phyloP scores from a whole-genome alignment of 2,888 invertebrate genomes.

The Spilosoma lubricipeda region DNA sequence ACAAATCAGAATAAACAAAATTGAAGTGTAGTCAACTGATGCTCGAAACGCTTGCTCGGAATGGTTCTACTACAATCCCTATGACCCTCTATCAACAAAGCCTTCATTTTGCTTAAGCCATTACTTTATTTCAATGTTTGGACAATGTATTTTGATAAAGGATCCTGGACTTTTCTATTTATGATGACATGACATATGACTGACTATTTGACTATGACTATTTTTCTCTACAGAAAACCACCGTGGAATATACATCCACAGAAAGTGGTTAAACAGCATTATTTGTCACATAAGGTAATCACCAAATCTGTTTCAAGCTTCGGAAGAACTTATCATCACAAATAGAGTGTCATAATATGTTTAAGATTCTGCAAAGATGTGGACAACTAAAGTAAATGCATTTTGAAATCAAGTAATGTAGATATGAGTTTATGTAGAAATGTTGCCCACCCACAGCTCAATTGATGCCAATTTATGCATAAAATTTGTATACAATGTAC shows the following conservation, averaged over 20 bases:
- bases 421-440: constrained; percentile 6
- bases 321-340: neutral
- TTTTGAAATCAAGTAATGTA: neutral
- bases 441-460: constrained; percentile 49
- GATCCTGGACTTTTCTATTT: too few species aligned
- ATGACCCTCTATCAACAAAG: too few species aligned
- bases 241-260: neutral
- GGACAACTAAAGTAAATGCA: neutral
- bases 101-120: too few species aligned
- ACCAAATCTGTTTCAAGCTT: too few species aligned
- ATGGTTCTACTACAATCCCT: too few species aligned
- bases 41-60: too few species aligned
- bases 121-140: too few species aligned
- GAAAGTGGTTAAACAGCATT: neutral
- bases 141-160: too few species aligned
- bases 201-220: too few species aligned
- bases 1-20: too few species aligned
- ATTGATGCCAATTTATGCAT: constrained; percentile 65
- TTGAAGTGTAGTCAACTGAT: too few species aligned
- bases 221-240: neutral
- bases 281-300: neutral
- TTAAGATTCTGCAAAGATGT: neutral
- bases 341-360: neutral
- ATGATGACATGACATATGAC: too few species aligned
- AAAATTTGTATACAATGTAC: constrained; percentile 60